A percentile compares a stretch with the other conserved stretches of the same genome.
Evolutionary conservation across 1,140 invertebrate genomes (phyloP).

Genomic region (Conus betulinus): DNA sequence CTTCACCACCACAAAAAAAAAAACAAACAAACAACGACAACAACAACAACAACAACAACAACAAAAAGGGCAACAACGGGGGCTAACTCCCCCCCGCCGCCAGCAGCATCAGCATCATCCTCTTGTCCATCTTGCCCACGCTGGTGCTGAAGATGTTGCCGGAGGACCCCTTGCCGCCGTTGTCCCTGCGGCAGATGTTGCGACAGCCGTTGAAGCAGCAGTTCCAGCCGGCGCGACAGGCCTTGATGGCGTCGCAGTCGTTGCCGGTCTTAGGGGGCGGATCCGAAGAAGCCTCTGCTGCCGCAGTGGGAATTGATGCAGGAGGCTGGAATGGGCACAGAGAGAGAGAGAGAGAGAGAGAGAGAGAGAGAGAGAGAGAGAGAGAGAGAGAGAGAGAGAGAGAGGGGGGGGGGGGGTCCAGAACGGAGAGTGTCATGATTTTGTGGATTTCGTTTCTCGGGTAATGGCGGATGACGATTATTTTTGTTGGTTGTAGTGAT

Average conservation of each 20-base stretch:
- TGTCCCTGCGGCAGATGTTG: background rate
- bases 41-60: too few species aligned
- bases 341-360: too few species aligned
- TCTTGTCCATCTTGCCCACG: background rate
- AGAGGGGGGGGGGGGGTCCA: too few species aligned
- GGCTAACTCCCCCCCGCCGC: background rate
- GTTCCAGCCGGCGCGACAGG: background rate
- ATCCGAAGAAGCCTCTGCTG: background rate
- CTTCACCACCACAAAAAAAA: too few species aligned
- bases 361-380: too few species aligned
- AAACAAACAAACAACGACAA: too few species aligned
- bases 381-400: too few species aligned
- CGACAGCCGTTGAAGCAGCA: conserved; percentile 25
- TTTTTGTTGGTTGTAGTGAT: too few species aligned
- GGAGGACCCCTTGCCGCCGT: background rate
- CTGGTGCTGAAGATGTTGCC: conserved; percentile 15
- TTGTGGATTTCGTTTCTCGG: too few species aligned
- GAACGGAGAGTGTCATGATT: too few species aligned
- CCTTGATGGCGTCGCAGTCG: conserved; percentile 24
- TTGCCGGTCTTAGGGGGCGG: background rate
- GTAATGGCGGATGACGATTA: too few species aligned
- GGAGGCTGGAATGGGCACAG: background rate
- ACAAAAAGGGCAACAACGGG: background rate
- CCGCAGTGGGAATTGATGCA: conserved; percentile 8
- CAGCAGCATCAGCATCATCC: conserved; percentile 3